Percentiles rank a stretch among this genome's conserved stretches.
Conservation (phyloP, 2,797 vertebrate genomes). For the Diplodus puntazzo region DNA sequence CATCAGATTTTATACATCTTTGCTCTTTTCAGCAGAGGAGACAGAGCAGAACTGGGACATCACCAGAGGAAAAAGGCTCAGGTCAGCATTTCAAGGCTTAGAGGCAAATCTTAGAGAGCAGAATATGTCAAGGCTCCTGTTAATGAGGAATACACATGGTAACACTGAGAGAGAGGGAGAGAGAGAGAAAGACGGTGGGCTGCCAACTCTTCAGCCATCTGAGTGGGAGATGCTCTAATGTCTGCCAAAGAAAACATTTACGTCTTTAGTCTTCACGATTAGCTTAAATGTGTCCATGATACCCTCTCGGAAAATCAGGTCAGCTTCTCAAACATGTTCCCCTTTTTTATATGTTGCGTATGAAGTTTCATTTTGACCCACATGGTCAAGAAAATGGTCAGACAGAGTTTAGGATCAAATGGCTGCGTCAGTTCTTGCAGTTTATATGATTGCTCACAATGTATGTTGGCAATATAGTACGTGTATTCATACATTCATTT, state of each 20-base stretch:
- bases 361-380: background rate
- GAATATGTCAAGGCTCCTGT: slow-evolving; percentile 2
- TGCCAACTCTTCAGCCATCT: slow-evolving; percentile 32
- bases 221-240: slow-evolving; percentile 35
- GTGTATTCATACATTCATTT: too few species aligned
- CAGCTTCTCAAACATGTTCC: slow-evolving; percentile 3
- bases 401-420: background rate
- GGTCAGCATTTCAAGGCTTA: slow-evolving; percentile 22
- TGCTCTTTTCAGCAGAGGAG: slow-evolving; percentile 25
- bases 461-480: too few species aligned
- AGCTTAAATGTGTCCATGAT: slow-evolving; percentile 20
- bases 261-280: slow-evolving; percentile 28
- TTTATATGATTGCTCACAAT: background rate
- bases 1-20: slow-evolving; percentile 39
- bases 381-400: background rate
- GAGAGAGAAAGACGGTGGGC: slow-evolving; percentile 15
- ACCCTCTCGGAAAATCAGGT: background rate
- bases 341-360: background rate
- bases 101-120: slow-evolving; percentile 15
- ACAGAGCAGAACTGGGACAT: slow-evolving; percentile 27
- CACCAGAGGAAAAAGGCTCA: slow-evolving; percentile 24
- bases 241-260: slow-evolving; percentile 50
- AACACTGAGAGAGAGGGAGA: background rate
- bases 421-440: background rate
- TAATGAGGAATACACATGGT: slow-evolving; percentile 14